Percentiles rank a stretch among this genome's conserved stretches.
Evolutionary conservation across 2,113 vertebrate genomes (phyloP).

Genomic region (Hirundichthys speculiger): DNA sequence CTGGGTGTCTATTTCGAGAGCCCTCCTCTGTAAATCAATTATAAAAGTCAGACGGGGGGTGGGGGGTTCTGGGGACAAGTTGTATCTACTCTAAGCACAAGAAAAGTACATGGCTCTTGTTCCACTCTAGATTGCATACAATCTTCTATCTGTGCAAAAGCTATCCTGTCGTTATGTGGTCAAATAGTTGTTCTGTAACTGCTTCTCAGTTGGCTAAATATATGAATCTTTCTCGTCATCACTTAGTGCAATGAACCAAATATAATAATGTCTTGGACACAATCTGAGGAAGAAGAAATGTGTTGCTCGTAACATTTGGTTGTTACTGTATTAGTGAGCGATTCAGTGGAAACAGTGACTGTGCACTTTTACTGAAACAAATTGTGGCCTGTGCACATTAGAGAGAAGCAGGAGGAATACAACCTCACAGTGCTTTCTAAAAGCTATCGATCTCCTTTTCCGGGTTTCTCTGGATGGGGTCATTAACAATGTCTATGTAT

Average conservation of each 20-base stretch:
- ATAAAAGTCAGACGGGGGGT: slow-evolving; percentile 48
- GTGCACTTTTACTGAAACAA: slow-evolving; percentile 68
- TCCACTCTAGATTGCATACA: background rate
- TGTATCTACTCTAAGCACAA: slow-evolving; percentile 6
- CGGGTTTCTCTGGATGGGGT: slow-evolving; percentile 42
- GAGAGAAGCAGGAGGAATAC: slow-evolving; percentile 54
- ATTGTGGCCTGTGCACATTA: slow-evolving; percentile 54
- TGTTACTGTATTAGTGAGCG: slow-evolving; percentile 67
- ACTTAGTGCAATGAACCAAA: slow-evolving; percentile 14
- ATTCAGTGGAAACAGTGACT: slow-evolving; percentile 49
- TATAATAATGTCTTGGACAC: slow-evolving; percentile 19
- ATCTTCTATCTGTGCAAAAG: background rate
- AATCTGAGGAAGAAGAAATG: slow-evolving; percentile 23
- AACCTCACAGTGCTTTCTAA: slow-evolving; percentile 63
- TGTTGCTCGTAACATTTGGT: slow-evolving; percentile 60
- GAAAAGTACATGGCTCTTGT: background rate
- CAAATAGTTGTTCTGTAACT: background rate
- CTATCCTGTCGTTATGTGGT: background rate
- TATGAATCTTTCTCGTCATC: slow-evolving; percentile 12
- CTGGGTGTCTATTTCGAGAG: slow-evolving; percentile 53
- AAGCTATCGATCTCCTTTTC: slow-evolving; percentile 71
- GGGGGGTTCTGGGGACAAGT: slow-evolving; percentile 15
- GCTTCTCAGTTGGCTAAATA: slow-evolving; percentile 20
- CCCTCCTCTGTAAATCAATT: slow-evolving; percentile 48
- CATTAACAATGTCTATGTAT: slow-evolving; percentile 24